phyloP scores from a whole-genome alignment of 2,797 vertebrate species.

The Antennarius maculatus region DNA sequence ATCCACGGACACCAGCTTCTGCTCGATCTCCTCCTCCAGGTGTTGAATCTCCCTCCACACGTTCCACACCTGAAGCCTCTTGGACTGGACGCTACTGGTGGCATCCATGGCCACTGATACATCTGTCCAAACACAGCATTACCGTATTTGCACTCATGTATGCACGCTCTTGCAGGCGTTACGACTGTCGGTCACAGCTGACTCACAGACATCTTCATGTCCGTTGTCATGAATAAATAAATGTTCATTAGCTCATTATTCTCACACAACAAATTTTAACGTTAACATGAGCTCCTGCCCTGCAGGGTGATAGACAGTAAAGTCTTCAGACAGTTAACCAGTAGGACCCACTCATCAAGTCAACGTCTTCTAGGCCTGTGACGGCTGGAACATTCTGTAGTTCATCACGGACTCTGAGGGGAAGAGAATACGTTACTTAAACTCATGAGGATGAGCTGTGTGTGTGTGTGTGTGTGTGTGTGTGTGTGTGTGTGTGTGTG shows the following conservation, averaged over 20 bases:
- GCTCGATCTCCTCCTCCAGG: conserved; percentile 75
- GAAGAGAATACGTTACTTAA: conserved; percentile 17
- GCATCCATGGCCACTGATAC: not conserved
- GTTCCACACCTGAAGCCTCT: conserved; percentile 72
- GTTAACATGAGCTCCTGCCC: conserved; percentile 36
- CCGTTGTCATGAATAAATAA: conserved; percentile 37
- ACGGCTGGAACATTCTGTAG: conserved; percentile 51
- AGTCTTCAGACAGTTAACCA: conserved; percentile 28
- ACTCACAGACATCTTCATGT: conserved; percentile 26
- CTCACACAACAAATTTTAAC: conserved; percentile 26
- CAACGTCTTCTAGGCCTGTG: conserved; percentile 27
- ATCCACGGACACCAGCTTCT: conserved; percentile 59
- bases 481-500: too few relatives aligned
- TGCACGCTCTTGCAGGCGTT: conserved; percentile 18
- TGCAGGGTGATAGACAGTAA: conserved; percentile 7
- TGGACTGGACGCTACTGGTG: conserved; percentile 56
- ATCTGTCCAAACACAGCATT: conserved; percentile 41
- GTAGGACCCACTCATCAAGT: conserved; percentile 42
- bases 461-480: too few relatives aligned
- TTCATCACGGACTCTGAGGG: conserved; percentile 64
- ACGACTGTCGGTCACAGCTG: conserved; percentile 20
- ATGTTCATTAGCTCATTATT: conserved; percentile 37
- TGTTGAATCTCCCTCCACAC: conserved; percentile 74
- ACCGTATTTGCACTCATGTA: conserved; percentile 20
- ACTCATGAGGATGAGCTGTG: not conserved